Evolutionary conservation across 2,888 invertebrate species (phyloP).

Genomic region (Exocentrus adspersus): DNA sequence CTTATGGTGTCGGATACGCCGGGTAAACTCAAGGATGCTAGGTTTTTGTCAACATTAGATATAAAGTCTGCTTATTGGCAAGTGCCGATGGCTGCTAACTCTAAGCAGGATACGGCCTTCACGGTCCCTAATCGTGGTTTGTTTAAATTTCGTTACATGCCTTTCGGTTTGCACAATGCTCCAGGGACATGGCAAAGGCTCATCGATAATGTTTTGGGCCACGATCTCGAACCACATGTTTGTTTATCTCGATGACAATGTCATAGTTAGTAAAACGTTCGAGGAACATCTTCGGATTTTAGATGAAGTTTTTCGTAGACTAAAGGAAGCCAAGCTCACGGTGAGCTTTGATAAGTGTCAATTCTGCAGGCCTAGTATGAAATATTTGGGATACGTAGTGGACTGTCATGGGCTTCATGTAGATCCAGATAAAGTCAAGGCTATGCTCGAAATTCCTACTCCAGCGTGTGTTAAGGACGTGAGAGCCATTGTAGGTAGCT

Average conservation of each 20-base stretch:
- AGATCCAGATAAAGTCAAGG: not conserved
- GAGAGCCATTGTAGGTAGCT: not conserved
- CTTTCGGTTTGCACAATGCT: constrained; percentile 21
- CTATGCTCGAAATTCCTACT: not conserved
- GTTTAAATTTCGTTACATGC: constrained; percentile 27
- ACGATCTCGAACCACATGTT: not conserved
- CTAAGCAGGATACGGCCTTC: constrained; percentile 45
- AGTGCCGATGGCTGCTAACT: constrained; percentile 36
- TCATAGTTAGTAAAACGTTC: not conserved
- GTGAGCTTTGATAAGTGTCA: not conserved
- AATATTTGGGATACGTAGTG: not conserved
- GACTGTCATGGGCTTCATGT: not conserved
- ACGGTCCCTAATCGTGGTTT: constrained; percentile 24
- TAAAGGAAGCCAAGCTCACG: too few relatives aligned
- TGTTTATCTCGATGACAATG: not conserved
- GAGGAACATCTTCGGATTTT: not conserved
- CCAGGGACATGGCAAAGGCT: constrained; percentile 15
- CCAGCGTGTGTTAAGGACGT: not conserved
- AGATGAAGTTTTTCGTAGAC: not conserved
- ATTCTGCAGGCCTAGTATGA: not conserved
- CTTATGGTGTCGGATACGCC: not conserved
- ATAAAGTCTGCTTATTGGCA: constrained; percentile 45
- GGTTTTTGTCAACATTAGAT: constrained; percentile 46
- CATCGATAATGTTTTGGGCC: not conserved
- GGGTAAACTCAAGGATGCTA: constrained; percentile 26